Base-by-base conservation (phyloP, 2,888 invertebrate genomes). In the Perizoma affinitatum region DNA sequence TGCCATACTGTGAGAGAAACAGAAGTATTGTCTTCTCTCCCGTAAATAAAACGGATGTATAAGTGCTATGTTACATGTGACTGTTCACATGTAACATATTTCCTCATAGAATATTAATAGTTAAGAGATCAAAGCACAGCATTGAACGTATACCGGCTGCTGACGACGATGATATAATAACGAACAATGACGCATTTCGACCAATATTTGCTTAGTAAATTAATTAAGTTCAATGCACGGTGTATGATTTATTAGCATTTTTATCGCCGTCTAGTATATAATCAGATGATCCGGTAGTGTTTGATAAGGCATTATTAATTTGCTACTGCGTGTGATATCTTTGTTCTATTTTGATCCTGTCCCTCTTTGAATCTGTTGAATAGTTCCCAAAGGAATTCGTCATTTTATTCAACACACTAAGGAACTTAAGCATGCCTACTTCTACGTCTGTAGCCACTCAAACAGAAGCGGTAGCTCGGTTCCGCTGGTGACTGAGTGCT, bases 291-390 rank as follows among this genome's bases (percentile, higher is more conserved):
- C 41, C 11, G 41, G 44, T 54, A 48, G 53, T 49, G 53, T 11
- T 58, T 48, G 58, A 58, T 58, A 58, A 54, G 34, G 9, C 43
- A 1, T 44, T 50, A 50, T 50, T 59, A 41, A 59, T 59, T 44
- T 49, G 50, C 38, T 40, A 38, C 34, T 56, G 48, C 7, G n/a
- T 50, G 8, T 36, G 33, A 43, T 10, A 22, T 43, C 38, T 40
- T 34, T 44, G 10, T 43, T 34, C 43, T 33, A 53, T 11, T 58
- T n/a, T 53, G 40, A 48, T 10, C 43, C 44, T 44, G 11, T 4
- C 10, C 0, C 4, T 33, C 41, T 10, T 45, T 51, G 45, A 9
- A 5, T 45, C 9, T 11, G 3, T 42, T 11, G 42, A 42, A 51
- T 52, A n/a, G 7, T 41, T 41, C 50, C 22, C 42, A 11, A 41